Evolutionary conservation across 2,888 invertebrate species (phyloP), one percentile per base, ranked within the genome.

Genomic region (Cheilosia soror): DNA sequence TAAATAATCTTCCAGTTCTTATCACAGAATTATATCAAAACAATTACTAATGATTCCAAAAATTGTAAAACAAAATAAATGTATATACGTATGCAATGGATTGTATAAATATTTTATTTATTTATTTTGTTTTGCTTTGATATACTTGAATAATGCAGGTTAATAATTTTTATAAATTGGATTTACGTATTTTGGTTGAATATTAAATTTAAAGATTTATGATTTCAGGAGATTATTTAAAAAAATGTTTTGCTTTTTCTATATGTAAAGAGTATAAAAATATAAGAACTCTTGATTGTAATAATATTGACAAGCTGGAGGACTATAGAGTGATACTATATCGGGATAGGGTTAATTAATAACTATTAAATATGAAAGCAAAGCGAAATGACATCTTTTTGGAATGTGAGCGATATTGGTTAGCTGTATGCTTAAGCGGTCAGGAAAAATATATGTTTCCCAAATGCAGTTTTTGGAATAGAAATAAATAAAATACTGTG

Each of bases 11-110:
- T 85, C 76, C 81, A 85, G 81, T 76, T 85, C 81, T 85, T 85
- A 85, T 85, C 85, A 85, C 85, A 85, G 85, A 85, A 85, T 85
- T 85, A 85, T 77, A 84, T 81, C 60, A 81, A 85, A 85, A 85
- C 65, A 65, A 85, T 71, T 60, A 55, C 25, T 55, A 60, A 81
- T 81, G 76, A 85, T 71, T 76, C 25, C 55, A 72, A 68, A 77
- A 85, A 47, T 69, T 62, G 5, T 44, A 31, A 81, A 58, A 72
- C 51, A 68, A 85, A 80, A 57, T 62, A 80, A 73, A 53, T 49
- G 47, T 65, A 65, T 40, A 51, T 79, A 79, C 65, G 71, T 79
- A 58, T 53, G 66, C 6, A 51, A 53, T 25, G 53, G 47, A 33
- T 42, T 77, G 44, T 79, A 63, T 65, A 68, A 49, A 62, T 72